Conservation (phyloP, 2,113 vertebrate species). For the Otolemur garnettii region DNA sequence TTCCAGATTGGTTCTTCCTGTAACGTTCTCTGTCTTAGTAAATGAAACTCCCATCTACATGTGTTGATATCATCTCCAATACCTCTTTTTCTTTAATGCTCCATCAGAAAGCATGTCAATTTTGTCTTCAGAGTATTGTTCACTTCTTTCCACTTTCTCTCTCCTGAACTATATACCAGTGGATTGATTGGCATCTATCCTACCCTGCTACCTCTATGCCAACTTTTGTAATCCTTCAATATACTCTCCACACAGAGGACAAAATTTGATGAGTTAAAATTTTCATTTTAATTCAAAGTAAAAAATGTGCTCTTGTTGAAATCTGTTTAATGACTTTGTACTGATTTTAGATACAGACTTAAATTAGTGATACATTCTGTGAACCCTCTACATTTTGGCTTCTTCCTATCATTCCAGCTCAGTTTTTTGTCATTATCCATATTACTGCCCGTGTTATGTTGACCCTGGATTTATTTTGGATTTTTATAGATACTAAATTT, state of each 20-base stretch:
- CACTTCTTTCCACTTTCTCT: neutral
- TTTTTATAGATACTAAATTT: neutral
- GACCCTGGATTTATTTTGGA: neutral
- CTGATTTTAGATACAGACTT: neutral
- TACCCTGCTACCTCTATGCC: neutral
- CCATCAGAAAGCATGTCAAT: neutral
- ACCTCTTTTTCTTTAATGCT: neutral
- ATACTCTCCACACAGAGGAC: neutral
- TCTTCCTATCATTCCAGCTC: neutral
- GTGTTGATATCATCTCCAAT: neutral
- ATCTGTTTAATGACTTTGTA: neutral
- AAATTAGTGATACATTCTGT: neutral
- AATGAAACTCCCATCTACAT: neutral
- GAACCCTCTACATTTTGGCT: neutral
- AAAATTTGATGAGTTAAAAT: neutral
- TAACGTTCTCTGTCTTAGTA: neutral
- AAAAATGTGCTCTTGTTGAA: neutral
- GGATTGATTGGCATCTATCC: neutral
- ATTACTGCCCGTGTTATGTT: neutral
- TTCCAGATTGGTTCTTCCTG: neutral
- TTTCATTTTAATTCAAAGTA: conserved; percentile 32
- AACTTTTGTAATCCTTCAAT: neutral
- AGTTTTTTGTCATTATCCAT: neutral
- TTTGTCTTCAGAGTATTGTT: neutral
- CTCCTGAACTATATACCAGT: neutral